Evolutionary conservation across 2,113 vertebrate species (phyloP).

Genomic region (Mesoclemmys tuberculata): DNA sequence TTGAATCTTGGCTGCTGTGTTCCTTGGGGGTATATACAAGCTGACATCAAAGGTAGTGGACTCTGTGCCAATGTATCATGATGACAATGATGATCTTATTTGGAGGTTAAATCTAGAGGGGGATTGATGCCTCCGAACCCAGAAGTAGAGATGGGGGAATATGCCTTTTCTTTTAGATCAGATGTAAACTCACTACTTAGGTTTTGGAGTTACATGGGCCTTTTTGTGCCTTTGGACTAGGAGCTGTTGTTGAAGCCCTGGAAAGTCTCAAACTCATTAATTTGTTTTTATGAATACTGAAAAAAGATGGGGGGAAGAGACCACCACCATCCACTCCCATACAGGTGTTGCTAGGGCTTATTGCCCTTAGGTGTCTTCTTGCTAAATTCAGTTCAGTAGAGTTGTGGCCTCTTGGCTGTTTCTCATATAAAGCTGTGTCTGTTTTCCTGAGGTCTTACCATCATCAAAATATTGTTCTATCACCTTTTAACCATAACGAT

Average conservation of each 20-base stretch:
- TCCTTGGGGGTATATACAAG: background rate
- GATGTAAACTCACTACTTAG: background rate
- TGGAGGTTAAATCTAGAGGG: background rate
- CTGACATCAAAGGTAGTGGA: background rate
- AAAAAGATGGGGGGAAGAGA: background rate
- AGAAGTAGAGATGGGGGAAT: background rate
- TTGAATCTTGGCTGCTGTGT: background rate
- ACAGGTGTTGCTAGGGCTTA: no score
- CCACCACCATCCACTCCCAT: background rate
- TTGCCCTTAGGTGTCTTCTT: no score
- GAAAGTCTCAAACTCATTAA: background rate
- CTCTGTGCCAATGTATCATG: rapidly evolving
- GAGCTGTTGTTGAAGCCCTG: background rate
- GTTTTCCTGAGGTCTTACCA: no score
- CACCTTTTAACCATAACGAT: rapidly evolving
- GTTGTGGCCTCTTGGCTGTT: background rate
- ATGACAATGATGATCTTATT: background rate
- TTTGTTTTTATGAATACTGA: background rate
- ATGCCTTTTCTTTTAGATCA: background rate
- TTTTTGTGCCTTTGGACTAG: background rate
- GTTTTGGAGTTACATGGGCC: no score
- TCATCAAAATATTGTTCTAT: no score
- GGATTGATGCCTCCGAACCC: rapidly evolving
- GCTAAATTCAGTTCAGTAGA: no score
- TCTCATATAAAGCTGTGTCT: background rate